Evolutionary conservation across 2,888 invertebrate species (phyloP), one percentile per base, ranked within the genome.

Genomic region (Mesorhabditis sp.): DNA sequence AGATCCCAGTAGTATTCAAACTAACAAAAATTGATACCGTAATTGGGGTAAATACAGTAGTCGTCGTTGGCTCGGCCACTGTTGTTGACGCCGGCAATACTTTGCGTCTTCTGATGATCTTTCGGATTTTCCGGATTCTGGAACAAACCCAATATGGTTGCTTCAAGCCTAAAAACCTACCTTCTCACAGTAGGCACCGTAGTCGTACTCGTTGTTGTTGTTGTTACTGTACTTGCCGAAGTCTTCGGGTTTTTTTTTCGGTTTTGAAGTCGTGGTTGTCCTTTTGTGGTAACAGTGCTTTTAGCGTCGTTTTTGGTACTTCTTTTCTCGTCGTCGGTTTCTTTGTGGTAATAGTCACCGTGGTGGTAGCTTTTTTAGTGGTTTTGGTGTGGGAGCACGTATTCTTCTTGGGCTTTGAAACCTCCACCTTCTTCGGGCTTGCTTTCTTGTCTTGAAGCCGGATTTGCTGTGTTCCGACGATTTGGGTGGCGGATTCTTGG

Each of bases 381-480:
- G 7, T 10, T 50, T 50, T 50, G 7, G 1, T 50, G 58, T 50
- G 7, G 58, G 7, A 10, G 10, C n/a, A 50, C n/a, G 58, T 50
- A 13, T 50, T 50, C 58, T 50, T 50, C 58, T 50, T n/a, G 58
- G 2, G 2, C n/a, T 50, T 50, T n/a, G 10, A 13, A 50, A 2
- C n/a, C n/a, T 50, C n/a, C 58, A 13, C 58, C 58, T 13, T 10
- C n/a, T 50, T 50, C n/a, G 4, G 4, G 45, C 6, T 66, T 62
- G n/a, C 43, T 71, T 69, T 43, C 10, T 3, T 58, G 5, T 6
- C 43, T 2, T 28, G 15, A 4, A 63, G 68, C 41, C 10, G 63
- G 43, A 10, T 61, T 65, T 43, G 70, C n/a, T 6, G 42, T 15
- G 64, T 63, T 3, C 67, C 62, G 4, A 43, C 43, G 44, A 67